These are phyloP conservation scores for Ephydatia muelleri DNA, from an alignment of 37 sponge, comb jelly and placozoan genomes.

Conservation along the genomic window DNA sequence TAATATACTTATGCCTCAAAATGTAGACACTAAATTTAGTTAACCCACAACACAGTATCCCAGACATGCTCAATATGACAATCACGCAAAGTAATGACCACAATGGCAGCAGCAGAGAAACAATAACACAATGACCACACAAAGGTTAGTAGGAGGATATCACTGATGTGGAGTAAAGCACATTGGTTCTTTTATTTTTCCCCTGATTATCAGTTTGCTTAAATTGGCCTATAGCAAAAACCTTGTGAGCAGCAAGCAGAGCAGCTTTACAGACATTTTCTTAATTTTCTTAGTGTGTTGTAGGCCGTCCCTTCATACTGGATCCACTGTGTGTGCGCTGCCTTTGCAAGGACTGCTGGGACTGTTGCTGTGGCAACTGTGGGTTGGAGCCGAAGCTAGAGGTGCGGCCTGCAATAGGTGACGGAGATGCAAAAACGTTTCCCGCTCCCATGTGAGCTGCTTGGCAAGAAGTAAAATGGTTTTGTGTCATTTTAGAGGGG, in stretches of 20 bases:
- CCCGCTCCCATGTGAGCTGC: background rate
- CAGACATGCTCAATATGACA: no score
- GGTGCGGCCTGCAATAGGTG: slow-evolving; percentile 52
- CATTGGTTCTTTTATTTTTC: background rate
- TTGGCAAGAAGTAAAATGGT: no score
- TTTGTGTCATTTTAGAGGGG: background rate
- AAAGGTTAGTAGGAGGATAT: background rate
- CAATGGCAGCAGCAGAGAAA: background rate
- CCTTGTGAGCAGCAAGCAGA: background rate
- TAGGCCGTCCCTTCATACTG: background rate
- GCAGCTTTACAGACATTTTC: background rate
- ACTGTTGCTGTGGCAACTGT: background rate
- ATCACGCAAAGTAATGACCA: background rate
- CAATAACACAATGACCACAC: background rate
- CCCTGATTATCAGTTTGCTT: background rate
- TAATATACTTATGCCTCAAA: no score
- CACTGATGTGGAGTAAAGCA: background rate
- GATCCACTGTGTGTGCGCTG: background rate
- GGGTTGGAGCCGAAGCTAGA: slow-evolving; percentile 26
- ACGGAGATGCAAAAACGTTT: slow-evolving; percentile 46
- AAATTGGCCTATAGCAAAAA: background rate
- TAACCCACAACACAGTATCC: no score
- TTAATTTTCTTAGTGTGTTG: background rate
- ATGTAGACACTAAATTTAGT: no score
- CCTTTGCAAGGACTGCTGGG: background rate